phyloP scores from a whole-genome alignment of 2,888 invertebrate genomes.

The Volucella bombylans region DNA sequence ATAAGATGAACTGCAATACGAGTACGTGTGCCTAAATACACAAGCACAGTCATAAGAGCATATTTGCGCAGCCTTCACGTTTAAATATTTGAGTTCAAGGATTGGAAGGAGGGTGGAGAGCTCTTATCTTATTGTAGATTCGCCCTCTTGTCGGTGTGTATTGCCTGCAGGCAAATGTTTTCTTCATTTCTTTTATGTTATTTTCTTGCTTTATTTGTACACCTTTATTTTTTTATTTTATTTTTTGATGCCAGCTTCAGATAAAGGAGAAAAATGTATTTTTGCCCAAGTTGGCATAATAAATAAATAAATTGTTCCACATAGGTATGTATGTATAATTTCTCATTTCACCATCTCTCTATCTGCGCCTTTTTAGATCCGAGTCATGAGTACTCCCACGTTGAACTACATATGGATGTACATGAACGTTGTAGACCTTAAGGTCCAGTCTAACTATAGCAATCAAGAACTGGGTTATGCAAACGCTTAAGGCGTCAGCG shows the following conservation, averaged over 20 bases:
- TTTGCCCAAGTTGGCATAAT: too few species aligned
- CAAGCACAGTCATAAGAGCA: too few species aligned
- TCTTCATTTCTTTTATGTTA: neutral
- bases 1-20: too few species aligned
- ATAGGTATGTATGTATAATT: too few species aligned
- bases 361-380: too few species aligned
- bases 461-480: slow-evolving; percentile 23
- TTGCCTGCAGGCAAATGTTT: slow-evolving; percentile 22
- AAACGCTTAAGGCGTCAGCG: slow-evolving; percentile 27
- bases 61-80: slow-evolving; percentile 34
- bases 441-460: neutral
- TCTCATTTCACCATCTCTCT: too few species aligned
- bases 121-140: slow-evolving; percentile 31
- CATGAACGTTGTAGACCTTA: too few species aligned
- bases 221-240: slow-evolving; percentile 47
- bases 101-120: neutral
- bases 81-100: slow-evolving; percentile 48
- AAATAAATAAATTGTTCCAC: too few species aligned
- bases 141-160: neutral
- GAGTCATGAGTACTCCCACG: too few species aligned
- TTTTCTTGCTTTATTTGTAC: slow-evolving; percentile 43
- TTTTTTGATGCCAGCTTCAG: neutral
- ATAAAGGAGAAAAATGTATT: neutral
- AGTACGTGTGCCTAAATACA: too few species aligned
- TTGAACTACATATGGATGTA: too few species aligned